Evolutionary conservation across 2,888 invertebrate genomes (phyloP).

Genomic region (Lymantria monacha): DNA sequence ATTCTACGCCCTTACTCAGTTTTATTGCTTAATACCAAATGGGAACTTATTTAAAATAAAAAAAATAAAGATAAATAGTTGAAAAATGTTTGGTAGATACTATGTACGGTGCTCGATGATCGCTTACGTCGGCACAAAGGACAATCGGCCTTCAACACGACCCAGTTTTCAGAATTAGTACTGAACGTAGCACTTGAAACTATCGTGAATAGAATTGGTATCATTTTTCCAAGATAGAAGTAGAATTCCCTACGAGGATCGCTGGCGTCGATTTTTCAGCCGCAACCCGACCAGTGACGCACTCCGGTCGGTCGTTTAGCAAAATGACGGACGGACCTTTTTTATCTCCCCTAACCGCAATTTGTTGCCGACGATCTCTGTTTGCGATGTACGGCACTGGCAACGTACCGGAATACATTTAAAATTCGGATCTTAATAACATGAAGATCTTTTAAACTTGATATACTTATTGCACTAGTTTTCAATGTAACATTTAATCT

Average conservation of each 20-base stretch:
- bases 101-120: too few species aligned
- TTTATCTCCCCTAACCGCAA: conserved; percentile 78
- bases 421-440: conserved; percentile 46
- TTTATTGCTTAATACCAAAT: too few species aligned
- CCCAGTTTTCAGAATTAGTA: conserved; percentile 9
- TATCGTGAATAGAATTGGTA: conserved; percentile 60
- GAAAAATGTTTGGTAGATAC: not conserved
- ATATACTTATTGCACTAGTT: too few species aligned
- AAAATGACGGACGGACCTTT: conserved; percentile 80
- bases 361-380: conserved; percentile 73
- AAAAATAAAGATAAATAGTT: too few species aligned
- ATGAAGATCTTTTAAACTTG: not conserved
- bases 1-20: too few species aligned
- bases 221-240: conserved; percentile 58
- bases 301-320: conserved; percentile 69
- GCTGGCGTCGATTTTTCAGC: conserved; percentile 53
- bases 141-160: not conserved
- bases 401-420: conserved; percentile 58
- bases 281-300: conserved; percentile 50
- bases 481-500: too few species aligned
- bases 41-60: too few species aligned
- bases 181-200: conserved; percentile 34
- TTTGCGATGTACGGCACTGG: conserved; percentile 63
- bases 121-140: too few species aligned
- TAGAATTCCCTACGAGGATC: conserved; percentile 42